phyloP scores from a whole-genome alignment of 1,140 invertebrate genomes.

The Calosoma granatense region DNA sequence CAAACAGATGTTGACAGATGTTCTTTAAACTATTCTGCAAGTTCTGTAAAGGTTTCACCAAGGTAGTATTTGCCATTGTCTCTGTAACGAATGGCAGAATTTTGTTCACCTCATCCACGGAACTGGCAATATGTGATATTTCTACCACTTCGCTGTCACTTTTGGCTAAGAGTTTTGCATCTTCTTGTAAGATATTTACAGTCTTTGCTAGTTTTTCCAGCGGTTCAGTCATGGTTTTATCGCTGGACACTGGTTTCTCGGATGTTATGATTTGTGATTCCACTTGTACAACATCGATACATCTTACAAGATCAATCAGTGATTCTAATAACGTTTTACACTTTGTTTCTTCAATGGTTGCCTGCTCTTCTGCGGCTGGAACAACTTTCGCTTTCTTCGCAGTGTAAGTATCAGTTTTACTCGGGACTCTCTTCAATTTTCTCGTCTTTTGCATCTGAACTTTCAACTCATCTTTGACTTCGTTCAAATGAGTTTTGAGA shows the following conservation, averaged over 20 bases:
- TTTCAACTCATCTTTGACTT: neutral
- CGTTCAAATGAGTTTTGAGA: neutral
- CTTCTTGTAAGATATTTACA: neutral
- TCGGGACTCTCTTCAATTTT: neutral
- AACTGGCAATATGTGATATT: neutral
- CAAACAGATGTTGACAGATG: neutral
- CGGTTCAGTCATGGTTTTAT: neutral
- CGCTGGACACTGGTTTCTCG: neutral
- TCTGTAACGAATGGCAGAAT: neutral
- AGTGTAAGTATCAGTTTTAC: neutral
- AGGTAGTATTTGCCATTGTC: neutral
- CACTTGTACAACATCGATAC: constrained; percentile 1
- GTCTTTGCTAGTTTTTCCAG: neutral
- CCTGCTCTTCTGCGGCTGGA: neutral
- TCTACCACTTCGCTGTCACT: constrained; percentile 1
- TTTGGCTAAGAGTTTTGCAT: neutral
- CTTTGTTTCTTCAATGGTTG: neutral
- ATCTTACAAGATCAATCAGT: neutral
- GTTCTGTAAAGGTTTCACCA: neutral
- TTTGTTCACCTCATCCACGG: neutral
- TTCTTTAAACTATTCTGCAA: neutral
- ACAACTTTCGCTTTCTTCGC: neutral
- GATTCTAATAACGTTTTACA: neutral
- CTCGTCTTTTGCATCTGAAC: neutral
- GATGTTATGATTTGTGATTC: neutral